These are phyloP conservation scores for Carterocephalus palaemon DNA, from an alignment of 2,888 invertebrate genomes.

Conservation along the genomic window DNA sequence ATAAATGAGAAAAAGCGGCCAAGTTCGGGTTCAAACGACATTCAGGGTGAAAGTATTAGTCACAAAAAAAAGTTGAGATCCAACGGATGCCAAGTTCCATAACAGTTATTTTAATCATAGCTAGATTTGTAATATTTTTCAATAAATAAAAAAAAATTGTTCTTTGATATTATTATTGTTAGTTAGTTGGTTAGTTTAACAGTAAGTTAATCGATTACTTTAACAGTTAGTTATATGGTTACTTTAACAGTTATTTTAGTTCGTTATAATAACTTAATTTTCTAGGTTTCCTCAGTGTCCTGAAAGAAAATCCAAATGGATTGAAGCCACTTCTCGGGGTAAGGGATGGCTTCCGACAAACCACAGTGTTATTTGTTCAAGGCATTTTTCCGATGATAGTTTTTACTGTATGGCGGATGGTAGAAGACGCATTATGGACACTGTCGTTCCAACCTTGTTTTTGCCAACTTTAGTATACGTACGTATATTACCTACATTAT, in stretches of 20 bases:
- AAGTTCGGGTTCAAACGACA: too few species aligned
- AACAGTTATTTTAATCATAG: too few species aligned
- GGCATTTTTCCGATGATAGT: conserved; percentile 30
- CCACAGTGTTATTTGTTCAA: conserved; percentile 30
- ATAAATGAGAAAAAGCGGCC: too few species aligned
- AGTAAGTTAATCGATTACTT: too few species aligned
- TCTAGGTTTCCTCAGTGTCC: conserved; percentile 29
- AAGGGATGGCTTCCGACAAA: conserved; percentile 28
- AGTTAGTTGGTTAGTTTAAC: too few species aligned
- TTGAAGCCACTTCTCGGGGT: conserved; percentile 21
- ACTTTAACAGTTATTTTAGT: too few species aligned
- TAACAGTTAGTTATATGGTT: too few species aligned
- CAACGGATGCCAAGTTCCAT: too few species aligned
- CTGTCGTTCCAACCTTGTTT: conserved; percentile 25
- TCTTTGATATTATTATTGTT: not conserved
- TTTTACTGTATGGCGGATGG: conserved; percentile 24
- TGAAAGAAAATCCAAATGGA: conserved; percentile 27
- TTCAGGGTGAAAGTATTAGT: too few species aligned
- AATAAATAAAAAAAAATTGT: too few species aligned
- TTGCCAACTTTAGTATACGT: conserved; percentile 19
- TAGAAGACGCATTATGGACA: conserved; percentile 15
- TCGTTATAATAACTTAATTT: not conserved
- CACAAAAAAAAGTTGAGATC: too few species aligned
- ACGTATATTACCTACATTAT: not conserved
- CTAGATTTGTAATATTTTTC: too few species aligned